Evolutionary conservation across 2,888 invertebrate genomes (phyloP), one percentile per base, ranked within the genome.

Genomic region (Dinocampus coccinellae): DNA sequence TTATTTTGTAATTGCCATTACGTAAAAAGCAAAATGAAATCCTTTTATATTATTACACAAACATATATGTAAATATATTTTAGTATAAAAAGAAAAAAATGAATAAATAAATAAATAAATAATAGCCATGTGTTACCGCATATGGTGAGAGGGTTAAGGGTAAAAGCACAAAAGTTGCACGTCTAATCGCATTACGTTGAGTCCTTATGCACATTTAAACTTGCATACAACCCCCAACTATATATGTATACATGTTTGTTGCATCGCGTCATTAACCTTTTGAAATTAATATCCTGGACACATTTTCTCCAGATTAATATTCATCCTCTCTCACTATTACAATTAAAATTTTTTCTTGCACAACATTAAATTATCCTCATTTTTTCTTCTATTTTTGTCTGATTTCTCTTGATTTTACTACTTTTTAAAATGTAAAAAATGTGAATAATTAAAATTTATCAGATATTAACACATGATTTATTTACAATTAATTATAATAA

Each of bases 151-250:
- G 7, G 1, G 16, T 47, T 16, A 29, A 42, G 26, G 52, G 69
- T 39, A 57, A 64, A 47, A 73, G 42, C 47, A 47, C 47, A 9
- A 16, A 47, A n/a, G 3, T 42, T 42, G 16, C 4, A n/a, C 47
- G 65, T 73, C 64, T 70, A 73, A 73, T 72, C 64, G 65, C 26
- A 61, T 68, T 65, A 65, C 69, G 69, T 72, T 65, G 61, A 67
- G 29, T 16, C 36, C 68, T n/a, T n/a, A 55, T 65, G 53, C 24
- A n/a, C 24, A 22, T 24, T 55, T 55, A 55, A 9, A 29, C 26
- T 29, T 24, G n/a, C n/a, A 24, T n/a, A n/a, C n/a, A 55, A n/a
- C n/a, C n/a, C n/a, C n/a, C n/a, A n/a, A n/a, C n/a, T 9, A 55
- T n/a, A 16, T 1, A 47, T n/a, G 16, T 20, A 47, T 20, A 7